Evolutionary conservation across 2,888 invertebrate species (phyloP).

Genomic region (Automeris io): DNA sequence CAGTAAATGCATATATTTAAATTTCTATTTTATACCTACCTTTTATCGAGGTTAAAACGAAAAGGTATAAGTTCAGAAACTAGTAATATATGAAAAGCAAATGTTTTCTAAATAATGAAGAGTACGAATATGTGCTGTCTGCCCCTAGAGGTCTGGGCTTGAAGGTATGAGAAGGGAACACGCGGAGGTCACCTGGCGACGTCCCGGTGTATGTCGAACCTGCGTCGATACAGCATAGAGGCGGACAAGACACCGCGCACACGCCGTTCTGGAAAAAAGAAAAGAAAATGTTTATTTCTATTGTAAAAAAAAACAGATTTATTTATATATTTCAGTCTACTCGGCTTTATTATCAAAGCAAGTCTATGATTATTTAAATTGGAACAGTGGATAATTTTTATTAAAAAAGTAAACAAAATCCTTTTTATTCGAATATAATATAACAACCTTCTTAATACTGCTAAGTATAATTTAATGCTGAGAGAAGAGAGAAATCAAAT

Average conservation of each 20-base stretch:
- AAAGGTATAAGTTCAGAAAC: not conserved
- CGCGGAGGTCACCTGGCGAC: slow-evolving; percentile 79
- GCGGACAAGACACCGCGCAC: slow-evolving; percentile 44
- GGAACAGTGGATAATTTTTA: too few species aligned
- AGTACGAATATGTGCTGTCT: slow-evolving; percentile 13
- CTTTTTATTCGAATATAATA: too few species aligned
- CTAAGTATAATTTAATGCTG: too few species aligned
- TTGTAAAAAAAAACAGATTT: not conserved
- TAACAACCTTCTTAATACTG: too few species aligned
- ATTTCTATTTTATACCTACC: not conserved
- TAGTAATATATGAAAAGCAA: too few species aligned
- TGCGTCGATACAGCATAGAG: slow-evolving; percentile 77
- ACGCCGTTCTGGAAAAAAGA: slow-evolving; percentile 52
- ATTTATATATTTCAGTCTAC: not conserved
- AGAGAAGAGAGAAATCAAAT: too few species aligned
- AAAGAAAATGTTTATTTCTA: slow-evolving; percentile 18
- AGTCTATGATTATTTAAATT: too few species aligned
- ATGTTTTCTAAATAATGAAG: not conserved
- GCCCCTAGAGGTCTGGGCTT: not conserved
- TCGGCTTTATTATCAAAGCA: too few species aligned
- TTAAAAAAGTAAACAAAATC: too few species aligned
- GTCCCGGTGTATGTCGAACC: slow-evolving; percentile 81
- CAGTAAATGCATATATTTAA: not conserved
- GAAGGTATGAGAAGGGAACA: slow-evolving; percentile 21
- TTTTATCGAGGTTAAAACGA: not conserved